These are phyloP conservation scores for Teleogryllus occipitalis DNA, from an alignment of 1,140 invertebrate species.

Conservation along the genomic window DNA sequence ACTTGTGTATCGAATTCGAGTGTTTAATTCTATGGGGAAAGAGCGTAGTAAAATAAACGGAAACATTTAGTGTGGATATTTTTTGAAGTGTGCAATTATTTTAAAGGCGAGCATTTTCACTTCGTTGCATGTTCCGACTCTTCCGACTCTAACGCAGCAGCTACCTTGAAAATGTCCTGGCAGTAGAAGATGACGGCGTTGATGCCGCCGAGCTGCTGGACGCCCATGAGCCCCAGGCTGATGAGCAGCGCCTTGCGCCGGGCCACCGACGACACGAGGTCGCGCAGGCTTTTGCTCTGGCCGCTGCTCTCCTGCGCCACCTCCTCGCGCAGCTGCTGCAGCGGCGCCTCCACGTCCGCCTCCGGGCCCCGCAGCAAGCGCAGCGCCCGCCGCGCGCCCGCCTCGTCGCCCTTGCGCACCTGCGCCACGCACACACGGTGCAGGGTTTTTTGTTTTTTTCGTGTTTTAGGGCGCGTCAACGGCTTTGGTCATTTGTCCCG, in stretches of 20 bases:
- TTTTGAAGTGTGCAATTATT: too few relatives aligned
- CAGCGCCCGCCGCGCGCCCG: constrained; percentile 16
- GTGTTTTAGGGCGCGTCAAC: neutral
- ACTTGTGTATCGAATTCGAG: too few relatives aligned
- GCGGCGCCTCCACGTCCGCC: constrained; percentile 17
- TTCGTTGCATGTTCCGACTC: too few relatives aligned
- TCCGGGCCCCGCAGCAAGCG: constrained; percentile 26
- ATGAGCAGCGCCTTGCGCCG: constrained; percentile 33
- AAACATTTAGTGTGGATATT: too few relatives aligned
- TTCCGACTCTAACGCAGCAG: neutral
- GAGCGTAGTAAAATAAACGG: too few relatives aligned
- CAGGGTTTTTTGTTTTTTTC: neutral
- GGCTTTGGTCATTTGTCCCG: too few relatives aligned
- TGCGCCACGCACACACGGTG: constrained; percentile 35
- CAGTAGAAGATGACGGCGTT: constrained; percentile 81
- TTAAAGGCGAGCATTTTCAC: too few relatives aligned
- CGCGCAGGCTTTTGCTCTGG: neutral
- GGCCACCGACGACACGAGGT: constrained; percentile 14
- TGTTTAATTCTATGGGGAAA: too few relatives aligned
- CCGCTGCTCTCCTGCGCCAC: neutral
- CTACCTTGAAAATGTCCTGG: constrained; percentile 57
- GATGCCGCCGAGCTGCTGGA: constrained; percentile 79
- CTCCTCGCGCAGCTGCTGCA: constrained; percentile 10
- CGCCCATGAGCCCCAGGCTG: constrained; percentile 56
- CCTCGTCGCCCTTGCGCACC: constrained; percentile 23